Base-by-base conservation (phyloP, 2,888 invertebrate species). In the Chloroclystis v-ata region DNA sequence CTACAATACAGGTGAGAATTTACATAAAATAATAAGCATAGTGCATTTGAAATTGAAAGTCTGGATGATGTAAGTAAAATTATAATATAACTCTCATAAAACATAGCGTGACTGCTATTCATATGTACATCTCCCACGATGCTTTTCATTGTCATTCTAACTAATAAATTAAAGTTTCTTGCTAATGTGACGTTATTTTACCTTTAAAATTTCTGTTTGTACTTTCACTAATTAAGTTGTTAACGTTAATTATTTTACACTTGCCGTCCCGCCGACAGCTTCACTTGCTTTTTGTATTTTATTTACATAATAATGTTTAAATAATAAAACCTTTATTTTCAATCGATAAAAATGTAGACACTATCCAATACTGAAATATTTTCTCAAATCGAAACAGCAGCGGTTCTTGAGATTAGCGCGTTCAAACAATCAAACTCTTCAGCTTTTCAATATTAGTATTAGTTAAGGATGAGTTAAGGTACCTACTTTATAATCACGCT, bases 111-210 rank as follows among this genome's bases (percentile, higher is more conserved):
- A 60, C 61, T 70, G 60, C 75, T 70, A 81, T 83, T 82, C 75
- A 76, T 69, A 71, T 68, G 66, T 63, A 72, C 11, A 16, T 81
- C 84, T 86, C 85, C 85, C 85, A 85, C 85, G 85, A 72, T 68
- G 72, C 51, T 13, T 52, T 52, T 58, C 63, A 64, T 57, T 72
- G 76, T 73, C 72, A 72, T 74, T 72, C 73, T 72, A 67, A 65
- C 61, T 74, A 75, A 71, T 75, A 75, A 76, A 75, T 75, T 72
- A 66, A 35, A 63, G 58, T 64, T 61, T 65, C 61, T 52, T 60
- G 48, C 56, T 58, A 57, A 65, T 60, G 62, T 67, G 65, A 64
- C 62, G 65, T 66, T 67, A 64, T 66, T 67, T 68, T 67, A 68
- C 68, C 61, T 67, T 63, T 57, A 10, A 42, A 32, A 28, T 38